These are phyloP conservation scores for Zaprionus africanus DNA, from an alignment of 1,140 invertebrate genomes.

Conservation along the genomic window DNA sequence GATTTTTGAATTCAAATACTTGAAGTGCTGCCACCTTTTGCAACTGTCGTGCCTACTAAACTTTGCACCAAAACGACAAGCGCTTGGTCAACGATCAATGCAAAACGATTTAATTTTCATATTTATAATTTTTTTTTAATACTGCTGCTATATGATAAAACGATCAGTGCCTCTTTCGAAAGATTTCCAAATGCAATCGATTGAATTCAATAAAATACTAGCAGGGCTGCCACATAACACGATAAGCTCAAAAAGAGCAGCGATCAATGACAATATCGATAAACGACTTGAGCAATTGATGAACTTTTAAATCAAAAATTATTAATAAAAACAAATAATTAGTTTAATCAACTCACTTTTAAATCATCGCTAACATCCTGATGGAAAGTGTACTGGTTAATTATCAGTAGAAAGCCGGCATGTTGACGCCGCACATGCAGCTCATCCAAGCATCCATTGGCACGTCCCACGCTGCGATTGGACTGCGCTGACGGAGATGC, in stretches of 20 bases:
- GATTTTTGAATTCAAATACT: background rate
- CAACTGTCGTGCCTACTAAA: background rate
- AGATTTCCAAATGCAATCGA: too few species aligned
- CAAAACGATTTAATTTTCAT: background rate
- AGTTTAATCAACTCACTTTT: conserved; percentile 15
- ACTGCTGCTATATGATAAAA: too few species aligned
- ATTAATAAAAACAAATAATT: background rate
- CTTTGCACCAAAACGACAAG: background rate
- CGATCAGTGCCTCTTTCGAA: too few species aligned
- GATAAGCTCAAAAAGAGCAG: too few species aligned
- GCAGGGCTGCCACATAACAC: too few species aligned
- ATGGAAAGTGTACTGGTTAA: conserved; percentile 75
- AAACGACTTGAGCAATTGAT: too few species aligned
- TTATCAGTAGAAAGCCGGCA: conserved; percentile 73
- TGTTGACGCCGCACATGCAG: conserved; percentile 45
- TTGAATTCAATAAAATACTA: too few species aligned
- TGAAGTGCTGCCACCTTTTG: background rate
- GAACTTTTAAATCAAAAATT: background rate
- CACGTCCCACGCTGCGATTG: background rate
- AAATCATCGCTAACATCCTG: conserved; percentile 33
- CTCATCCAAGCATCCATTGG: background rate
- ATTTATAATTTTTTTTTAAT: background rate
- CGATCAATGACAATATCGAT: too few species aligned
- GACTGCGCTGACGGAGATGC: background rate
- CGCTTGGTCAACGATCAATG: background rate